Evolutionary conservation across 2,797 vertebrate species (phyloP), one percentile per base, ranked within the genome.

Genomic region (Hyperoplus immaculatus): DNA sequence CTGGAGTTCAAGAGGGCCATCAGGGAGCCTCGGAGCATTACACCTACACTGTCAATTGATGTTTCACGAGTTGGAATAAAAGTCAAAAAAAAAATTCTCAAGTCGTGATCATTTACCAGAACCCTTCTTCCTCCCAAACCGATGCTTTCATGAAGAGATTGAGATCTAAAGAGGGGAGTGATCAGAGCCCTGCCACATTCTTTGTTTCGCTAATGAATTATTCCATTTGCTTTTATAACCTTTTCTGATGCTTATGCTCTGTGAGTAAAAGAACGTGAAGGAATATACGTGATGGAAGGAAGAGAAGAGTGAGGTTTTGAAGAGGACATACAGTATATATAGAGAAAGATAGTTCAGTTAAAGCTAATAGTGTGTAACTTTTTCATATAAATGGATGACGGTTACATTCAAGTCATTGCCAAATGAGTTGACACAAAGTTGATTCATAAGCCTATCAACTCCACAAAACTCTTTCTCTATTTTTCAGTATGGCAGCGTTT

Each of bases 1-100:
- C 71, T 78, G 66, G 29, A 87, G 88, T 88, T 86, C 58, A 87
- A 84, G 85, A 87, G 77, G 68, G 57, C 47, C 64, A 68, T 81
- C 78, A 72, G 60, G 69, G 78, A 77, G 57, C 46, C n/a, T 45
- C 13, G 55, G 49, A 65, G 77, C 75, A 72, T 82, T 57, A 88
- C 82, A 84, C 84, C 89, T 87, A 84, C 84, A 67, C 75, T 75
- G 58, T 81, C 83, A 88, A 82, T 81, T 63, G 53, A 69, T 73
- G 75, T 84, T 89, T 89, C 85, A 89, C 85, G 77, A 67, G 58
- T 42, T 58, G 68, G 55, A 60, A 84, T 82, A 77, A 72, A 21
- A 77, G 80, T 72, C 39, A 58, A 76, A 29, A 29, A 29, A 29
- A 29, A 3, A 29, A 88, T 84, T 83, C 85, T 81, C 76, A 68